These are phyloP conservation scores for Stenolophus ochropezus DNA, from an alignment of 2,888 invertebrate genomes.

Conservation along the genomic window DNA sequence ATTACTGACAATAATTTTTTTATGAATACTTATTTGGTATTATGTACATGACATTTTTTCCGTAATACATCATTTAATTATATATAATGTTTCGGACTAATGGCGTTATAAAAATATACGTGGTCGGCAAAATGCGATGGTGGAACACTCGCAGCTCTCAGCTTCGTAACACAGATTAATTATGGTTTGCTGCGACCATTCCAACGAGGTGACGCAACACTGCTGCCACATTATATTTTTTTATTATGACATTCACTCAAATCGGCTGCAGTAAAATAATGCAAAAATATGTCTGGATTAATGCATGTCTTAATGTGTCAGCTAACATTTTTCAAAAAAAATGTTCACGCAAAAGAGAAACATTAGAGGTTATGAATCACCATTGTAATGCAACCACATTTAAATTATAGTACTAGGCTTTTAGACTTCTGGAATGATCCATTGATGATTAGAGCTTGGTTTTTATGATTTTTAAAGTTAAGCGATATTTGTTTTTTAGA, in stretches of 20 bases:
- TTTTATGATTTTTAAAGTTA: too few relatives aligned
- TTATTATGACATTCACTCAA: constrained; percentile 34
- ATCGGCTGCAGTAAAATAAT: constrained; percentile 25
- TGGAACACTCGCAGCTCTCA: constrained; percentile 23
- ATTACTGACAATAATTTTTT: not conserved
- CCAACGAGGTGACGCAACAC: constrained; percentile 20
- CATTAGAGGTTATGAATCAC: not conserved
- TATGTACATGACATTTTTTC: constrained; percentile 23
- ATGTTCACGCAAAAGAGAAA: not conserved
- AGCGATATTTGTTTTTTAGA: too few relatives aligned
- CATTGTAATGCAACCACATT: not conserved
- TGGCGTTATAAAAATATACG: constrained; percentile 50
- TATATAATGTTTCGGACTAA: constrained; percentile 40
- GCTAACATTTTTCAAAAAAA: not conserved
- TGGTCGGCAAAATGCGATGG: constrained; percentile 23
- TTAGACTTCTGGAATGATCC: too few relatives aligned
- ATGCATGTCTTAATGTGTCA: constrained; percentile 6
- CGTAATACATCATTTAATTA: constrained; percentile 33
- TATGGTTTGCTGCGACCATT: constrained; percentile 48
- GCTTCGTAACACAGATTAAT: constrained; percentile 48
- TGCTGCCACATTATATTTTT: constrained; percentile 16
- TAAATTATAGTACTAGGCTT: not conserved
- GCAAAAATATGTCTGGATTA: constrained; percentile 19
- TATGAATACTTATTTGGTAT: not conserved
- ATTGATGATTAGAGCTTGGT: too few relatives aligned